Evolutionary conservation across 2,888 invertebrate species (phyloP).

Genomic region (Teinopalpus imperialis): DNA sequence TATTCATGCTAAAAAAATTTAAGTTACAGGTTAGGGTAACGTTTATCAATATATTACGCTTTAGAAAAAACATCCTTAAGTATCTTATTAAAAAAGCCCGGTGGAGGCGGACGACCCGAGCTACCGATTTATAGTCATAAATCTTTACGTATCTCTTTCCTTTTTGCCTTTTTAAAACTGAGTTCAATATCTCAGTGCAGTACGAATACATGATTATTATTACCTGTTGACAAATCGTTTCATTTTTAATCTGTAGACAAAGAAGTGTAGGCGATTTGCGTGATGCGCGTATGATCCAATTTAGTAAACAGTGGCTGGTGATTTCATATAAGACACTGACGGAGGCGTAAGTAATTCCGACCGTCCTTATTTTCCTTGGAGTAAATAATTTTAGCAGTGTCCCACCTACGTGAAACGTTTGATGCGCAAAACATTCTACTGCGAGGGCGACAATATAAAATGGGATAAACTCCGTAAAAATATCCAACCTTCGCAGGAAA

Average conservation of each 20-base stretch:
- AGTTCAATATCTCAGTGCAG: constrained; percentile 4
- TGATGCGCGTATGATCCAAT: constrained; percentile 7
- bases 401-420: constrained; percentile 49
- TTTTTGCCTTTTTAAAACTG: constrained; percentile 1
- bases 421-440: constrained; percentile 46
- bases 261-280: constrained; percentile 9
- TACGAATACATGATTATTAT: constrained; percentile 3
- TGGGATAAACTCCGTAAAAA: constrained; percentile 44
- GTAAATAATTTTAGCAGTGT: constrained; percentile 39
- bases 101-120: constrained; percentile 3
- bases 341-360: constrained; percentile 47
- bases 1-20: too few species aligned
- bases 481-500: constrained; percentile 39
- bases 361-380: constrained; percentile 41
- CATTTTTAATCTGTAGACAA: constrained; percentile 16
- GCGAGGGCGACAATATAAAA: constrained; percentile 50
- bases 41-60: too few species aligned
- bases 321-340: constrained; percentile 38
- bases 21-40: too few species aligned
- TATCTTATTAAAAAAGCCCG: not conserved
- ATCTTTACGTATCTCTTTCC: constrained; percentile 5
- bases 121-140: constrained; percentile 16
- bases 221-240: constrained; percentile 10
- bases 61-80: not conserved
- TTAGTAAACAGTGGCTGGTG: constrained; percentile 5